phyloP scores from a whole-genome alignment of 2,888 invertebrate species.

The Rhamnusium bicolor region DNA sequence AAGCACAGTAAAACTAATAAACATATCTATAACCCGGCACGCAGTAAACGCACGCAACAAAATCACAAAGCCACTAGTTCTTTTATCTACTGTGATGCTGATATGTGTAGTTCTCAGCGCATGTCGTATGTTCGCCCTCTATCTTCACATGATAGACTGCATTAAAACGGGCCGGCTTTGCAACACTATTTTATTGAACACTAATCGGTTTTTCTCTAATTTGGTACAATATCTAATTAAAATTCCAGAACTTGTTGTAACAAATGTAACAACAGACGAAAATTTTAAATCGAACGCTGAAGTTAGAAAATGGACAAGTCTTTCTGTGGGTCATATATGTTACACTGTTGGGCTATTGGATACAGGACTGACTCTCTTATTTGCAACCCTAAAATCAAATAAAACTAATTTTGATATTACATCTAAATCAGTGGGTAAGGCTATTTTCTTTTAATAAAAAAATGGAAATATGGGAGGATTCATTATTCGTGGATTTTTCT shows the following conservation, averaged over 20 bases:
- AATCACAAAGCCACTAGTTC: no score
- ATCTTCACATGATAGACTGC: no score
- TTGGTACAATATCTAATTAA: background rate
- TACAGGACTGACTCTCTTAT: constrained; percentile 42
- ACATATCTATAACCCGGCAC: no score
- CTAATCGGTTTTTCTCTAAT: background rate
- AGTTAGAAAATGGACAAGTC: constrained; percentile 56
- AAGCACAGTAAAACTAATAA: no score
- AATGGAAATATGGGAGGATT: no score
- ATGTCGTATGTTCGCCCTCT: no score
- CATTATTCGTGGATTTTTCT: no score
- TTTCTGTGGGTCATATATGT: constrained; percentile 50
- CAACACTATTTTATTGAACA: no score
- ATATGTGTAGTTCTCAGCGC: no score
- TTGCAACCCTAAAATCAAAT: constrained; percentile 35
- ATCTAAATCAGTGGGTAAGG: constrained; percentile 47
- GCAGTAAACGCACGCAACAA: no score
- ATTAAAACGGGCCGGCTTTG: no score
- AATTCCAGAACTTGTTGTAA: constrained; percentile 57
- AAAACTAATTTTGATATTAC: constrained; percentile 42
- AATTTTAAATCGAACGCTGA: constrained; percentile 47
- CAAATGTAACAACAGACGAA: constrained; percentile 51
- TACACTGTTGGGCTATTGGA: constrained; percentile 51
- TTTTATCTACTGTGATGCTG: no score
- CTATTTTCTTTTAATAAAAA: background rate